These are phyloP conservation scores for Achatina immaculata DNA, from an alignment of 1,140 invertebrate genomes.

Conservation along the genomic window DNA sequence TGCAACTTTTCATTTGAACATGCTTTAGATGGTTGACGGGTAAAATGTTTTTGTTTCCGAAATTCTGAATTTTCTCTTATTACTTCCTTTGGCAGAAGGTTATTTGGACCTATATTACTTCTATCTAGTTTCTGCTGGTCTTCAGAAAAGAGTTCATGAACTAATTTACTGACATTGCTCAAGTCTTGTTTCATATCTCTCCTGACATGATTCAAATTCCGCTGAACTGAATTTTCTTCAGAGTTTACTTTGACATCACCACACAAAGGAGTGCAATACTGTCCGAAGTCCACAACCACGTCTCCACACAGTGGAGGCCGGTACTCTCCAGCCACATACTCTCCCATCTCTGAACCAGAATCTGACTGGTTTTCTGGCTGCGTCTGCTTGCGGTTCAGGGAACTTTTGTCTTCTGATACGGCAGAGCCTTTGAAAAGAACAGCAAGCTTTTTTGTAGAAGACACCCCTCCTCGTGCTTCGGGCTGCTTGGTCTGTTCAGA, in stretches of 20 bases:
- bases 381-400: not conserved
- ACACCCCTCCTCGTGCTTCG: not conserved
- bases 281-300: not conserved
- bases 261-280: constrained; percentile 31
- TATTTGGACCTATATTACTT: not conserved
- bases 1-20: not conserved
- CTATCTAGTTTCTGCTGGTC: not conserved
- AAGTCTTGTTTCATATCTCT: constrained; percentile 8
- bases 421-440: constrained; percentile 4
- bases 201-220: constrained; percentile 10
- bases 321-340: constrained; percentile 30
- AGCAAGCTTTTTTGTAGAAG: constrained; percentile 26
- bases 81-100: not conserved
- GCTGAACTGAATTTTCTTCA: not conserved
- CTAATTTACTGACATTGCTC: not conserved
- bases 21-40: not conserved
- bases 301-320: constrained; percentile 16
- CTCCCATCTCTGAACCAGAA: not conserved
- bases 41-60: not conserved
- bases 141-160: not conserved
- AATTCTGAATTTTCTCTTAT: not conserved
- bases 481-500: not conserved
- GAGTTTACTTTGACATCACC: not conserved
- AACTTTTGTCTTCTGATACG: not conserved
- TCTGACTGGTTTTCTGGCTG: not conserved